Evolutionary conservation across 2,113 vertebrate species (phyloP), one percentile per base, ranked within the genome.

Genomic region (Zeus faber): DNA sequence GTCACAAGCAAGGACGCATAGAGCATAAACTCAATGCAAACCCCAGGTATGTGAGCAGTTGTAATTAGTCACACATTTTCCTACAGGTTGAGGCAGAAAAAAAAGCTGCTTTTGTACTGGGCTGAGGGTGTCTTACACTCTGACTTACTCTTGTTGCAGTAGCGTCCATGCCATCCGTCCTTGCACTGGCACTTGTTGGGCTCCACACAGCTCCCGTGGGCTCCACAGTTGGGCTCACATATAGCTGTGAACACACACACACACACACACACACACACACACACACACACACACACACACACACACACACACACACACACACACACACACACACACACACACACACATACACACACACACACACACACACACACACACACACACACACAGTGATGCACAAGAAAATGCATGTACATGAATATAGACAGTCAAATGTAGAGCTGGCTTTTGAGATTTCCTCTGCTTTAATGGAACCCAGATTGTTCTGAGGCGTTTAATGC

Each of bases 91-190:
- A 10, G 18, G 14, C 8, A 3, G 5, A 5, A 6, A 3, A 18
- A 10, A 20, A 16, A 14, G 16, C 33, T 13, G 35, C n/a, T 49
- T 37, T 18, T 14, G 20, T 23, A 16, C 2, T 22, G 13, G 24
- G 26, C 2, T 29, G 21, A 6, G 24, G 46, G 50, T n/a, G 25
- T 39, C 21, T 27, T 22, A 33, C 44, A 59, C 21, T 64, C 43
- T 41, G 50, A 91, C 92, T 93, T 81, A 94, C 93, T 89, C 90
- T 95, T 95, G 70, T 91, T 93, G 85, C 93, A 95, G 64, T 92
- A 77, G 62, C 90, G 90, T 77, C 93, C 92, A 0, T 92, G 91
- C 93, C 93, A 94, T 41, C 90, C 93, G 48, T 93, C 91, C 53
- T 85, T 88, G 83, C 93, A 95, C 4, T 91, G 91, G 81, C 93